These are phyloP conservation scores for Drosophila silvestris DNA, from an alignment of 2,888 invertebrate genomes.

Conservation along the genomic window DNA sequence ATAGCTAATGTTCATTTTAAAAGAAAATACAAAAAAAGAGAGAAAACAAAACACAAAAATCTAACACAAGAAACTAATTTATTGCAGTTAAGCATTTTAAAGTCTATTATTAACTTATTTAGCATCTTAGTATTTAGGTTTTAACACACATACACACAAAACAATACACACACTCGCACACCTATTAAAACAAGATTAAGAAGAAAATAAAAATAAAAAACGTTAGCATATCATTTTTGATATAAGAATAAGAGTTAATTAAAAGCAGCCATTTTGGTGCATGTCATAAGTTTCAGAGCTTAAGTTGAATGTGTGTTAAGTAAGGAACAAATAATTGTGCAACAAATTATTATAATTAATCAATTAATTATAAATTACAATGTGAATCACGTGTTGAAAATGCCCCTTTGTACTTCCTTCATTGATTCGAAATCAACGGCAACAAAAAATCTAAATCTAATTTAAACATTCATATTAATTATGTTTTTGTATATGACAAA, in stretches of 20 bases:
- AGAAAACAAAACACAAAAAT: slow-evolving; percentile 35
- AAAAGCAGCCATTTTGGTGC: slow-evolving; percentile 50
- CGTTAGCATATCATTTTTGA: slow-evolving; percentile 72
- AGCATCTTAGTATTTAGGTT: slow-evolving; percentile 63
- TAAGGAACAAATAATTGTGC: slow-evolving; percentile 41
- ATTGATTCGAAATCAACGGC: slow-evolving; percentile 76
- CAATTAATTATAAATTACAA: slow-evolving; percentile 27
- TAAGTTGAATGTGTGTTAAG: slow-evolving; percentile 51
- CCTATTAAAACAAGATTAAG: slow-evolving; percentile 24
- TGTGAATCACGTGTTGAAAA: slow-evolving; percentile 51
- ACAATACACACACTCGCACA: slow-evolving; percentile 11
- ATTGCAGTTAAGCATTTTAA: slow-evolving; percentile 75
- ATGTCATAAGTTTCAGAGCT: slow-evolving; percentile 50
- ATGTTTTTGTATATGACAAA: slow-evolving; percentile 46
- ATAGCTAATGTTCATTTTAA: slow-evolving; percentile 74
- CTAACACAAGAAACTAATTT: slow-evolving; percentile 75
- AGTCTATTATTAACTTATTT: slow-evolving; percentile 65
- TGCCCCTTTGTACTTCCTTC: slow-evolving; percentile 78
- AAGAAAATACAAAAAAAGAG: slow-evolving; percentile 31
- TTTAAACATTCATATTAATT: slow-evolving; percentile 38
- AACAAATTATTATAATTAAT: slow-evolving; percentile 42
- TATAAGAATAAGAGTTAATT: slow-evolving; percentile 58
- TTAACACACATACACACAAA: slow-evolving; percentile 45
- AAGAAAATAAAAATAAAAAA: slow-evolving; percentile 18
- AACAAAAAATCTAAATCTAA: slow-evolving; percentile 54